Percentiles rank a stretch among this genome's conserved stretches.
phyloP scores from a whole-genome alignment of 2,888 invertebrate genomes.

The Oeneis ivallda region DNA sequence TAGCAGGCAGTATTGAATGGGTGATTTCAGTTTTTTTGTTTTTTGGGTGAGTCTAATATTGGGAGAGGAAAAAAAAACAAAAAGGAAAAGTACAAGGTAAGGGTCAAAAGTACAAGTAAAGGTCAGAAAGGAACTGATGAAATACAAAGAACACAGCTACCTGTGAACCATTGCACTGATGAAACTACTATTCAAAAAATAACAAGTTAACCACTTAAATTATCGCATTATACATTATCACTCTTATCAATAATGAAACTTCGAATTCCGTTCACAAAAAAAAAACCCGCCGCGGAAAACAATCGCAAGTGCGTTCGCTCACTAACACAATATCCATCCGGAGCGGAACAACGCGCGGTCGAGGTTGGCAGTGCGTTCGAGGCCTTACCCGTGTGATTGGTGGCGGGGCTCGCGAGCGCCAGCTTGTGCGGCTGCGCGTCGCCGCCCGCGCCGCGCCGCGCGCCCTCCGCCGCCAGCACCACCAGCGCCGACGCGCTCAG shows the following conservation, averaged over 20 bases:
- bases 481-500: slow-evolving; percentile 54
- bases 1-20: no score
- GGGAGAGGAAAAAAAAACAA: no score
- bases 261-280: not conserved
- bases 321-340: not conserved
- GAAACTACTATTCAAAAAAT: not conserved
- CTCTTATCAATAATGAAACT: not conserved
- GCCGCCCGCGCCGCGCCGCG: slow-evolving; percentile 63
- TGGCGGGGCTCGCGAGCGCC: slow-evolving; percentile 71
- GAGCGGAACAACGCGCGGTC: slow-evolving; percentile 13
- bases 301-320: slow-evolving; percentile 29
- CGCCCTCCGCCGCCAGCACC: slow-evolving; percentile 69
- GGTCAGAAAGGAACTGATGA: not conserved
- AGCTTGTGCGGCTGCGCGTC: slow-evolving; percentile 81
- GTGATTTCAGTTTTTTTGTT: no score
- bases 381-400: slow-evolving; percentile 82
- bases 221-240: not conserved
- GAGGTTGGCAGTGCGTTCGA: slow-evolving; percentile 23
- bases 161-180: not conserved
- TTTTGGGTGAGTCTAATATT: no score
- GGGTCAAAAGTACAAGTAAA: no score
- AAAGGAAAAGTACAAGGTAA: no score
- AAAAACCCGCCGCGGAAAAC: slow-evolving; percentile 22
- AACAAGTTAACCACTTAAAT: not conserved
- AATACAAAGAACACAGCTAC: not conserved